Base-by-base conservation (phyloP, 2,113 vertebrate genomes). In the Barbus barbus region DNA sequence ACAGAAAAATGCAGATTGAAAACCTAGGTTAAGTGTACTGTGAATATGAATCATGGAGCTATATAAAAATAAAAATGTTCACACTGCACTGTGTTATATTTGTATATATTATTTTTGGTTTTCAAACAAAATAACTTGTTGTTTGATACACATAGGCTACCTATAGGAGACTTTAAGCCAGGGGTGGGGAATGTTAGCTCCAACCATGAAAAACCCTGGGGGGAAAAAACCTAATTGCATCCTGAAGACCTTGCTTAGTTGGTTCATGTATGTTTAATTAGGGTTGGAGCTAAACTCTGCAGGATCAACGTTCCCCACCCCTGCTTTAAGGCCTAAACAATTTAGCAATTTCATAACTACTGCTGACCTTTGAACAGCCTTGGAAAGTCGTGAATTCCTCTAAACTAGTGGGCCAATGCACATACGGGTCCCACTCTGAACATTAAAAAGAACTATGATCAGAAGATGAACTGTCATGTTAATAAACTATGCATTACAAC, bases 281-380 rank as follows among this genome's bases (percentile, higher is more conserved):
- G n/a, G n/a, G n/a, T n/a, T n/a, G n/a, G n/a, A n/a, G n/a, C n/a
- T n/a, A n/a, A n/a, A n/a, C n/a, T n/a, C n/a, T n/a, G n/a, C n/a
- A n/a, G n/a, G n/a, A n/a, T n/a, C n/a, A n/a, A n/a, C n/a, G n/a
- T n/a, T n/a, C n/a, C n/a, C n/a, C n/a, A n/a, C n/a, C n/a, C n/a
- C n/a, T n/a, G n/a, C 4, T 16, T 48, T 48, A 48, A 48, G n/a
- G n/a, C 46, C 46, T 46, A 51, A 51, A 75, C 44, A 51, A 75
- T 44, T 9, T 75, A 26, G 76, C 73, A 33, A 56, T 78, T 79
- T 78, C 31, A 58, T 16, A 38, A 44, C 13, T 46, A 4, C 58
- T 79, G 41, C 26, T 67, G 78, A 81, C 41, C 41, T 48, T 67
- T 81, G 61, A 33, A 51, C 61, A 67, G 61, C 58, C 26, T 67